Conservation (phyloP, 1,140 invertebrate species). For the Zaprionus capensis region DNA sequence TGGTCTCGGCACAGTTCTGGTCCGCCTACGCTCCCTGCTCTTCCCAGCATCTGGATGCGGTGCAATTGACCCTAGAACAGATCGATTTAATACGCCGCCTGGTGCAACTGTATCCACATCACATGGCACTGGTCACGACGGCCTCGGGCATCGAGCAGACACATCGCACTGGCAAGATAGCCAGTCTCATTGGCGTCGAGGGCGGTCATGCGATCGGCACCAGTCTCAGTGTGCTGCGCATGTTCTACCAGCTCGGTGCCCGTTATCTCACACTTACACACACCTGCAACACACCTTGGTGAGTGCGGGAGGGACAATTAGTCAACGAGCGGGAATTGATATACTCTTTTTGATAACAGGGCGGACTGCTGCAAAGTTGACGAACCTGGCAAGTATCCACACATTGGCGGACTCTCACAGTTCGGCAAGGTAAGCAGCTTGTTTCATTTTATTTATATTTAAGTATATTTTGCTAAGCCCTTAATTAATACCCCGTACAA, state of each 20-base stretch:
- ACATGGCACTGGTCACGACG: constrained; percentile 91
- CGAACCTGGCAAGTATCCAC: constrained; percentile 88
- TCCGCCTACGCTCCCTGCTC: constrained; percentile 94
- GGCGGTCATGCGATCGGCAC: constrained; percentile 94
- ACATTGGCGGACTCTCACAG: constrained; percentile 89
- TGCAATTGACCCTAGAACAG: constrained; percentile 93
- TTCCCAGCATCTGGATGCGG: constrained; percentile 93
- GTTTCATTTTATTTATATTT: background rate
- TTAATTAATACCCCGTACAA: no score
- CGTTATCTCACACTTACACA: constrained; percentile 94
- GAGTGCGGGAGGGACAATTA: constrained; percentile 45
- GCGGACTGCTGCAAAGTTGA: constrained; percentile 89
- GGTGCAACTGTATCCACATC: constrained; percentile 91
- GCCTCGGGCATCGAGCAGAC: constrained; percentile 88
- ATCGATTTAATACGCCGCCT: constrained; percentile 94
- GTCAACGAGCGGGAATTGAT: background rate
- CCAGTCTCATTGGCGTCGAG: constrained; percentile 91
- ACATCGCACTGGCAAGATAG: constrained; percentile 87
- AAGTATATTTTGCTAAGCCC: no score
- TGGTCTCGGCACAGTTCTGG: constrained; percentile 94
- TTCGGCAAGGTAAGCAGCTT: constrained; percentile 89
- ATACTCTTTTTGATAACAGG: constrained; percentile 84
- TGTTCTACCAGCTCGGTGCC: constrained; percentile 93
- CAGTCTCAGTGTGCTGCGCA: constrained; percentile 91
- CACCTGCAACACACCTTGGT: constrained; percentile 95